Evolutionary conservation across 1,140 invertebrate genomes (phyloP), one percentile per base, ranked within the genome.

Genomic region (Nasonia giraulti): DNA sequence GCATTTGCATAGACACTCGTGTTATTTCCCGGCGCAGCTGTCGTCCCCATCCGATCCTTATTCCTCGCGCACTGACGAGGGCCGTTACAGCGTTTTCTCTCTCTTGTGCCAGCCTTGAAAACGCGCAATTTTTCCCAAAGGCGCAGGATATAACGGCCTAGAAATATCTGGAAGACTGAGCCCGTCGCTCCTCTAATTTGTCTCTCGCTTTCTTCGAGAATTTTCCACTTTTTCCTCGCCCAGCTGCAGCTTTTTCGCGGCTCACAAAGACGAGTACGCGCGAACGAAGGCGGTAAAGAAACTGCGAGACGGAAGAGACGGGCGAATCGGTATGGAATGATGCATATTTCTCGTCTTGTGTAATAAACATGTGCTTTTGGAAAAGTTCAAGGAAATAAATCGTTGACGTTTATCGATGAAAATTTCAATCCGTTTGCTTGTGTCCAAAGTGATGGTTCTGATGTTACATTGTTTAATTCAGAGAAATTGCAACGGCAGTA

Each of bases 171-270:
- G n/a, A 71, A 80, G 66, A 80, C 37, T 69, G 78, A 23, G 37
- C 23, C 27, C 33, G 23, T 80, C 47, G 55, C 20, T n/a, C 20
- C 20, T 71, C 47, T 82, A 74, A 82, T 74, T 74, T 74, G 47
- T 82, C 44, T 74, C 66, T 27, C 27, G 27, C 27, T 27, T 1
- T 82, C 17, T 74, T 40, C 17, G 12, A 27, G 23, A 69, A 1
- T 81, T 44, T 17, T 55, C 47, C 6, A 62, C 55, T 75, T 75
- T 33, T 44, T 44, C 37, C n/a, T n/a, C 40, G 40, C 73, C 14
- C 27, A 27, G 10, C 69, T 27, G 11, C 27, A 20, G 2, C 14
- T 73, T 12, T 27, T 33, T 23, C 11, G 6, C 23, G 23, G 11
- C 23, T 71, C 31, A 71, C 31, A 55, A 55, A 55, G 50, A 62